phyloP scores from a whole-genome alignment of 2,113 vertebrate genomes.

The Ariopsis seemanni region DNA sequence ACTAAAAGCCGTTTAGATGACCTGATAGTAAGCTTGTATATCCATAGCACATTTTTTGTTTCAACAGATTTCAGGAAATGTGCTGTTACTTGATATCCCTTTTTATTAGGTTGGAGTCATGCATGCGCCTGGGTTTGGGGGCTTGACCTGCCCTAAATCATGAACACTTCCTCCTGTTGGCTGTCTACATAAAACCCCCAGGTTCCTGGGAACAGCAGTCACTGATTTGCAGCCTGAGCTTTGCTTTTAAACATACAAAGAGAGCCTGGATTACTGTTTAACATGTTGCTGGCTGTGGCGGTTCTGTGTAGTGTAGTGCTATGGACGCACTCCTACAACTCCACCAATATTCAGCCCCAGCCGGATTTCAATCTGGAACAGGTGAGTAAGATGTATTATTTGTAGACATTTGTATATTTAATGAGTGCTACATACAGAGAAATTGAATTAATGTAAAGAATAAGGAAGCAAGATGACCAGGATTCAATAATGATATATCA shows the following conservation, averaged over 20 bases:
- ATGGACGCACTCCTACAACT: conserved; percentile 32
- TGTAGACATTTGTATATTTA: not conserved
- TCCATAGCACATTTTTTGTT: not conserved
- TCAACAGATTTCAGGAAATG: not conserved
- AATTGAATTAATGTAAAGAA: not conserved
- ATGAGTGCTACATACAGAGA: not conserved
- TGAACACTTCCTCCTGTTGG: conserved; percentile 36
- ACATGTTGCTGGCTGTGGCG: conserved; percentile 32
- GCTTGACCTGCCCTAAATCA: conserved; percentile 10
- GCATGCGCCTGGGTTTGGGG: conserved; percentile 17
- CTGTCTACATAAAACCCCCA: conserved; percentile 31
- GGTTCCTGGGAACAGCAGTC: conserved; percentile 18
- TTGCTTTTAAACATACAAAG: conserved; percentile 1
- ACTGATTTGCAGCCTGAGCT: not conserved
- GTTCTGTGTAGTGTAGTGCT: conserved; percentile 29
- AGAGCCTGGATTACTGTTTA: conserved; percentile 25
- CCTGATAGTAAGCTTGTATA: not conserved
- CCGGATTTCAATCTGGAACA: conserved; percentile 46
- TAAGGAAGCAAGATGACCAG: not conserved
- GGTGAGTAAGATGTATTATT: conserved; percentile 38
- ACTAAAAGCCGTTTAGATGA: not conserved
- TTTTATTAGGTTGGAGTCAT: not conserved
- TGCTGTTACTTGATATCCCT: conserved; percentile 9
- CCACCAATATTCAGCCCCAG: conserved; percentile 39
- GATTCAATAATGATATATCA: not conserved